phyloP scores from a whole-genome alignment of 1,140 invertebrate species.

The Lepidurus arcticus region DNA sequence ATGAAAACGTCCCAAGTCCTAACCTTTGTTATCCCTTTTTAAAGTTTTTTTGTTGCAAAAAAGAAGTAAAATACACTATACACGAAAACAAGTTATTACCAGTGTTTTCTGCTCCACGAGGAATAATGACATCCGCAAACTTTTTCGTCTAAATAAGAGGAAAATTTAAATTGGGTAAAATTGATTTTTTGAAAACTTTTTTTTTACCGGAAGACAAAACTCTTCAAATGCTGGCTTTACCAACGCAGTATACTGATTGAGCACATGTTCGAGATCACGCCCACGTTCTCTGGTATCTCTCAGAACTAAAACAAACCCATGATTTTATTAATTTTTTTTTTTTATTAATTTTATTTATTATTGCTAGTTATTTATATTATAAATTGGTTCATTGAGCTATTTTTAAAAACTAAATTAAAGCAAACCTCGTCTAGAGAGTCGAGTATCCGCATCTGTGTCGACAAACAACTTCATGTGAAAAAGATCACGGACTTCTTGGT shows the following conservation, averaged over 20 bases:
- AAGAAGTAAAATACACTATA: background rate
- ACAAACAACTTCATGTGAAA: conserved; percentile 99
- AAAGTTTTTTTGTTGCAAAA: background rate
- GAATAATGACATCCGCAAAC: conserved; percentile 99
- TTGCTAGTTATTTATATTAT: conserved; percentile 28
- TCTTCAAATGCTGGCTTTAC: conserved; percentile 99
- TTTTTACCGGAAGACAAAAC: conserved; percentile 87
- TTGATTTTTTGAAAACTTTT: background rate
- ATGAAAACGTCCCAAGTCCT: background rate
- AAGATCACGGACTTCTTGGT: conserved; percentile 83
- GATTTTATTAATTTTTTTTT: background rate
- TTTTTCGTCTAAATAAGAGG: conserved; percentile 71
- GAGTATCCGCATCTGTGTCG: conserved; percentile 95
- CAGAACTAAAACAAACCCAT: conserved; percentile 59
- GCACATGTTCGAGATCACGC: conserved; percentile 84
- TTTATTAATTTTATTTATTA: background rate
- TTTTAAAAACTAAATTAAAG: conserved; percentile 25
- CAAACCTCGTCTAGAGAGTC: conserved; percentile 85
- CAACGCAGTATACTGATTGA: conserved; percentile 94
- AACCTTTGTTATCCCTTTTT: background rate
- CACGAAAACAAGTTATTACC: conserved; percentile 54
- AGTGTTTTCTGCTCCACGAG: conserved; percentile 90
- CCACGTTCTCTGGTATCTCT: conserved; percentile 91
- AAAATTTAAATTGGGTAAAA: background rate
- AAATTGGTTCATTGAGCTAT: conserved; percentile 24